Evolutionary conservation across 2,888 invertebrate genomes (phyloP).

Genomic region (Amphimallon solstitiale): DNA sequence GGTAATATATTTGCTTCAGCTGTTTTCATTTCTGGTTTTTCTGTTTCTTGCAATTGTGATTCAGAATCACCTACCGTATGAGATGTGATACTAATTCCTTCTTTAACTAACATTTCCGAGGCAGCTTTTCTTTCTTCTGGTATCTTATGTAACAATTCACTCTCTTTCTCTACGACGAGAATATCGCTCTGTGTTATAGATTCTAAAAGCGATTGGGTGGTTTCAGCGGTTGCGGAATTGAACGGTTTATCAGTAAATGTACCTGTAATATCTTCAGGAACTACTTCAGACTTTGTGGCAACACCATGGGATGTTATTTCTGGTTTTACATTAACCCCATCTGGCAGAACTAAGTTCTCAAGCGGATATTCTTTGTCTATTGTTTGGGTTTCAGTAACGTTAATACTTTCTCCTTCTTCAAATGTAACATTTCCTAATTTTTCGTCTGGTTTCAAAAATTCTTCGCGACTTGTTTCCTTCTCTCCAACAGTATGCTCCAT

Average conservation of each 20-base stretch:
- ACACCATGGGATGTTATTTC: constrained; percentile 67
- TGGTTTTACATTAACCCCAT: constrained; percentile 65
- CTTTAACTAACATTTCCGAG: constrained; percentile 66
- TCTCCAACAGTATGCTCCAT: constrained; percentile 65
- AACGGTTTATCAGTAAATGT: constrained; percentile 57
- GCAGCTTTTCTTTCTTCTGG: constrained; percentile 65
- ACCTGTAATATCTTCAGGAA: constrained; percentile 60
- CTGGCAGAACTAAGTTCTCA: constrained; percentile 58
- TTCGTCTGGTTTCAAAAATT: constrained; percentile 64
- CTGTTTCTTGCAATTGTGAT: constrained; percentile 61
- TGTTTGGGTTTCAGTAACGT: constrained; percentile 68
- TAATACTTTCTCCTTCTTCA: constrained; percentile 69
- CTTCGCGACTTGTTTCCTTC: constrained; percentile 65
- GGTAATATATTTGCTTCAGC: constrained; percentile 63
- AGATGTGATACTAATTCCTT: constrained; percentile 68
- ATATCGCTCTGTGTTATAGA: constrained; percentile 70
- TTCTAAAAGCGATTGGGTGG: constrained; percentile 66
- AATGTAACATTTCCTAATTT: constrained; percentile 67
- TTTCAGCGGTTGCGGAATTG: constrained; percentile 61
- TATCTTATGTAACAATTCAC: constrained; percentile 58
- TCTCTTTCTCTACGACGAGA: constrained; percentile 70
- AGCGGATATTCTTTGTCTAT: constrained; percentile 67
- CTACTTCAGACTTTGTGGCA: constrained; percentile 69
- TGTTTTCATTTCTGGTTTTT: constrained; percentile 57
- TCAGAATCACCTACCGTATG: constrained; percentile 70